These are phyloP conservation scores for Mesorhabditis sp. DNA, from an alignment of 2,888 invertebrate species.

Conservation along the genomic window DNA sequence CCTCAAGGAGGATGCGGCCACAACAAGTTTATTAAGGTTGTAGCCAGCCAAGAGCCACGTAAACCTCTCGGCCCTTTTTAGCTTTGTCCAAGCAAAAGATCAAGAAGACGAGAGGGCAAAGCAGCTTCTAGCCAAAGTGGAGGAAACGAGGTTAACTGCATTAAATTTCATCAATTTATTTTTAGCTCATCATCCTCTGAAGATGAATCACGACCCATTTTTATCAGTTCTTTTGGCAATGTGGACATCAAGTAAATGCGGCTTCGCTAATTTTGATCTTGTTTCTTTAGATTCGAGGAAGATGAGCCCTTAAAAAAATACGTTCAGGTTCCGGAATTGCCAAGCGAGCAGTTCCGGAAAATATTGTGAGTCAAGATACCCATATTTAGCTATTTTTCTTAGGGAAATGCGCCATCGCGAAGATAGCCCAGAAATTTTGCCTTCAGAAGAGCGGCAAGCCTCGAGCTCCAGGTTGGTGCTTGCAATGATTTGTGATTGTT, in stretches of 20 bases:
- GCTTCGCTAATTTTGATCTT: background rate
- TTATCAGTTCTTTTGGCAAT: constrained; percentile 42
- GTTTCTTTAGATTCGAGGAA: constrained; percentile 4
- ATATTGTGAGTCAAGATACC: constrained; percentile 25
- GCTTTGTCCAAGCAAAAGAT: constrained; percentile 26
- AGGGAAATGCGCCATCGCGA: constrained; percentile 8
- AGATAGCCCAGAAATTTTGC: too few species aligned
- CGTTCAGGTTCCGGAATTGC: constrained; percentile 34
- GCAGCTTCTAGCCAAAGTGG: background rate
- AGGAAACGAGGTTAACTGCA: background rate
- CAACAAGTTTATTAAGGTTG: constrained; percentile 39
- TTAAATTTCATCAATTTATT: constrained; percentile 1
- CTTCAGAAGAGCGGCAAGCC: too few species aligned
- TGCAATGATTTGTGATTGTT: too few species aligned
- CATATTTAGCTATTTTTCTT: constrained; percentile 5
- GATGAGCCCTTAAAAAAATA: constrained; percentile 1
- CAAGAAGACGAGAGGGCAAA: constrained; percentile 21
- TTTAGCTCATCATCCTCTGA: constrained; percentile 8
- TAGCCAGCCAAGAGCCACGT: background rate
- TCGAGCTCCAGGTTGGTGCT: too few species aligned
- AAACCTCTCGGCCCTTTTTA: constrained; percentile 12
- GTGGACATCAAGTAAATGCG: constrained; percentile 10
- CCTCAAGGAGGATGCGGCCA: constrained; percentile 40
- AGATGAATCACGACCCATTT: constrained; percentile 22
- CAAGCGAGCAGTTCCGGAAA: constrained; percentile 38